Base-by-base conservation (phyloP, 2,797 vertebrate species). In the Rhinella marina region DNA sequence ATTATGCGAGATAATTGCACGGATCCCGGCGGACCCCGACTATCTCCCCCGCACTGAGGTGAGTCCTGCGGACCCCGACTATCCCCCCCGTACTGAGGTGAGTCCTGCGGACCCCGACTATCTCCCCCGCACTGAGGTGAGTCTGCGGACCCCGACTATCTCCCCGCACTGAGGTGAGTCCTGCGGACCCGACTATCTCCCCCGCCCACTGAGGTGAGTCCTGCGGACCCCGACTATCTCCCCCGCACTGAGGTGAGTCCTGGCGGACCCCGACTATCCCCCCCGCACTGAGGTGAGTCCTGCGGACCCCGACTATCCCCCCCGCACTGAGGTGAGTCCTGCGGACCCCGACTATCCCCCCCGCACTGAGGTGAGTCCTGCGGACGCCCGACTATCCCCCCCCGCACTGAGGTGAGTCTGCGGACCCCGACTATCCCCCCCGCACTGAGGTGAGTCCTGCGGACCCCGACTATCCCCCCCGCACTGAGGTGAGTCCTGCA, bases 21-120 rank as follows among this genome's bases (percentile, higher is more conserved):
- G 98, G 80, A 94, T 99, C 84, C 97, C 98, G 1, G 98, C 98
- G 0, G 98, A 99, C 92, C 98, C 98, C 0, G 98, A 99, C 95
- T 95, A 97, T 93, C 92, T 99, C 79, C 98, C 98, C 14, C 96
- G 98, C 57, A 98, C 97, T 0, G 97, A 97, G 97, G 98, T 99
- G 93, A 92, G 1, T 9, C 21, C 10, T 10, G 6, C 97, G 0
- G 98, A 99, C 92, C 98, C 98, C 0, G 98, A 99, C 29, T 72
- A 72, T 5, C 62, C 41, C 27, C 27, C 27, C 27, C 27, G 97
- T 54, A 98, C 97, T 70, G 66, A 70, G 66, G 66, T 16, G 27
- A 23, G 59, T 59, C 57, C 2, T 14, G 41, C 41, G 7, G 66
- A 27, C 66, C 25, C 14, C 59, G 19, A 62, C 59, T 62, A 62